Evolutionary conservation across 1,140 invertebrate species (phyloP), one percentile per base, ranked within the genome.

Genomic region (Macrobrachium rosenbergii): DNA sequence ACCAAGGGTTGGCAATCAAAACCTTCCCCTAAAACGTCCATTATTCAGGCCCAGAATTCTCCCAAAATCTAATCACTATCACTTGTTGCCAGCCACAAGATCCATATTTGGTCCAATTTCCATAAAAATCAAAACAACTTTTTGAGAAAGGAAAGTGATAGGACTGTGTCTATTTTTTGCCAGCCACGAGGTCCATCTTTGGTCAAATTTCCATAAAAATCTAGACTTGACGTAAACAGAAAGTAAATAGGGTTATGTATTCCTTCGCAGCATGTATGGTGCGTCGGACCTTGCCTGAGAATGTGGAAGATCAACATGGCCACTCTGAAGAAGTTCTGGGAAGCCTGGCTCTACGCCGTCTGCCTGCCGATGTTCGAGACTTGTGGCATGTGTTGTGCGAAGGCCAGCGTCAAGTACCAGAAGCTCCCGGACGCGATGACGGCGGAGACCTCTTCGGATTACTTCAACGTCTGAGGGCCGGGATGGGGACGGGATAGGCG

Each of bases 231-330:
- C 52, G 1, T 16, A 62, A 73, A 0, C 12, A 59, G 10, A 11
- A 17, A 23, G 45, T 28, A 21, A 3, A 17, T 2, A n/a, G n/a
- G 76, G 67, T 19, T 21, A n/a, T 43, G 52, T 45, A 19, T 64
- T 16, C 64, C 59, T 87, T 58, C 79, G 86, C 91, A 95, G 95
- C 94, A 95, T 92, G 94, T 96, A 80, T 96, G 95, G 95, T 95
- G 94, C 89, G 91, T 94, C 14, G 94, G 93, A 0, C 95, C 95
- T 0, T 94, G 93, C 82, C 91, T 95, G 19, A 93, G 95, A 60
- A 93, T 94, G 69, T 93, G 94, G 91, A 95, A 95, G 91, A 94
- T 96, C 88, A 94, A 94, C 90, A 95, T 94, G 90, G 94, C 94
- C 0, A 90, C 89, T 23, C 93, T 94, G 3, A 89, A 82, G 73